These are phyloP conservation scores for Trachelus troglodyta DNA, from an alignment of 2,888 invertebrate species.

Conservation along the genomic window DNA sequence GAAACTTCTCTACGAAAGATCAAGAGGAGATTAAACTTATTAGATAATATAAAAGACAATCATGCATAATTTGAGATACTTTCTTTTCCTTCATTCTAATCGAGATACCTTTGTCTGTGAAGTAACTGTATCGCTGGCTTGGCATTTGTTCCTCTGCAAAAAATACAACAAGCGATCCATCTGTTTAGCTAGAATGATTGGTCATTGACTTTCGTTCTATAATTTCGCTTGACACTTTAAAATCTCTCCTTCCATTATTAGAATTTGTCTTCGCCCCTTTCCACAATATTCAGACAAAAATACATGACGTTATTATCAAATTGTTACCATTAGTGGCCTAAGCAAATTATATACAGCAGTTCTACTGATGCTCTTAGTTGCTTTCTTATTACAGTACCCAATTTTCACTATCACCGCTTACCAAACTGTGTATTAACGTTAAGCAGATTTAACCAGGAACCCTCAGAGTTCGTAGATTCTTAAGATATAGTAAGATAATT, in stretches of 20 bases:
- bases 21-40: conserved; percentile 7
- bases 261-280: not conserved
- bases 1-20: conserved; percentile 5
- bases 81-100: conserved; percentile 34
- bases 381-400: not conserved
- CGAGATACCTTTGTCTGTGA: conserved; percentile 70
- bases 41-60: conserved; percentile 5
- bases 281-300: not conserved
- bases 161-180: conserved; percentile 29
- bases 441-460: not conserved
- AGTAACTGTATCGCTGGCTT: conserved; percentile 67
- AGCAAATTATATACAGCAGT: not conserved
- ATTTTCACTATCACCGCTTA: not conserved
- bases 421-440: not conserved
- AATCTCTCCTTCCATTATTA: not conserved
- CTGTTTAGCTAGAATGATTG: not conserved
- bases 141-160: conserved; percentile 67
- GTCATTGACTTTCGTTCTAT: not conserved
- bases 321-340: not conserved
- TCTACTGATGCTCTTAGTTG: not conserved
- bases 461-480: not conserved
- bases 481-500: not conserved
- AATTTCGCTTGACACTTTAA: not conserved
- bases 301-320: not conserved
- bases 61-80: conserved; percentile 37